Evolutionary conservation across 2,797 vertebrate genomes (phyloP), one percentile per base, ranked within the genome.

Genomic region (Argyrosomus regius): DNA sequence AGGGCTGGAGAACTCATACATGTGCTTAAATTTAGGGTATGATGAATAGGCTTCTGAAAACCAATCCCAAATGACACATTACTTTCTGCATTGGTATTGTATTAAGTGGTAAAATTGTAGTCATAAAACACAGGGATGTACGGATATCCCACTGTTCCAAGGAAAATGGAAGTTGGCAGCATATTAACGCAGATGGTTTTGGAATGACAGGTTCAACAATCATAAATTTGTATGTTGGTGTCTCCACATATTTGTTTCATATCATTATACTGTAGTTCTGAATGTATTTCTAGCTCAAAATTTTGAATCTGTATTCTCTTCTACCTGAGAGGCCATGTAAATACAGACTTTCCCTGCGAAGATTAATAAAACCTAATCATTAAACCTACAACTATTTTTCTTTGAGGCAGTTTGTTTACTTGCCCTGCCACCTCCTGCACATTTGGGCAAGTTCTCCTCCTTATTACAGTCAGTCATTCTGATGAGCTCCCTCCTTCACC

Each of bases 381-480:
- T 10, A 71, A 39, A 31, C 17, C 43, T 39, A 20, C 39, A 60
- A 41, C 28, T 35, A 9, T 53, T 70, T 49, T 45, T 12, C 46
- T 75, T 53, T 17, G 1, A 57, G 62, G 31, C 20, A 8, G 2
- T 75, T 62, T 68, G 35, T 73, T 70, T 74, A 9, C 56, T 50
- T 22, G 50, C 46, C 57, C 70, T 66, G 49, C 20, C 69, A 46
- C 58, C 66, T 79, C 58, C 54, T 57, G 76, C 66, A 81, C 52
- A 22, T 76, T 45, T 31, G 52, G 41, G 18, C 3, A 17, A 59
- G 35, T 46, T 62, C 62, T 77, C 45, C 50, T 52, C 31, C 54
- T 24, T 20, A 20, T 41, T 43, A 45, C 49, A 11, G 74, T 73
- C 78, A 76, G 73, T 82, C 68, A 48, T 80, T 26, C 43, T 60